Evolutionary conservation across 2,888 invertebrate species (phyloP).

Genomic region (Lampropteryx suffumata): DNA sequence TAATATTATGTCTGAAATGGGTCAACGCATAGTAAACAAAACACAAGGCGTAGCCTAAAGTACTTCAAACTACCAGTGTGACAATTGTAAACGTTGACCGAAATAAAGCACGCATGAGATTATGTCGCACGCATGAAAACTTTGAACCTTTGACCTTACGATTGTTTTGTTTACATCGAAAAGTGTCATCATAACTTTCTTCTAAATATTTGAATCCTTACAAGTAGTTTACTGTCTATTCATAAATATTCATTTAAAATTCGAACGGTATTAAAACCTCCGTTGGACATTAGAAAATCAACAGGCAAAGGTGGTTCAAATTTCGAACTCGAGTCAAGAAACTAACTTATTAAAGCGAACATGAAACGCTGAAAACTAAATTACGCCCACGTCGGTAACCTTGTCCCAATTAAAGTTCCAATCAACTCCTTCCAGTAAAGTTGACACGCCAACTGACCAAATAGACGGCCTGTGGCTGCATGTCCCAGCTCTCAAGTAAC

Average conservation of each 20-base stretch:
- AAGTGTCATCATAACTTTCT: slow-evolving; percentile 14
- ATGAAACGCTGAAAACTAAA: slow-evolving; percentile 47
- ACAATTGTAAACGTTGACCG: not conserved
- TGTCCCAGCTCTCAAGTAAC: slow-evolving; percentile 62
- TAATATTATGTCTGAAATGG: not conserved
- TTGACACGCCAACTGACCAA: slow-evolving; percentile 74
- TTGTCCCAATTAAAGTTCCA: slow-evolving; percentile 78
- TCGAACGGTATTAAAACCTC: too few species aligned
- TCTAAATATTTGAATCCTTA: slow-evolving; percentile 8
- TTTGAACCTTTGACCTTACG: slow-evolving; percentile 9
- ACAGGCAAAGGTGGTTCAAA: slow-evolving; percentile 17
- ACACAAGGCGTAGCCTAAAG: not conserved
- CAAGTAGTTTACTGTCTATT: slow-evolving; percentile 5
- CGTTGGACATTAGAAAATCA: slow-evolving; percentile 4
- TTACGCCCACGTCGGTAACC: slow-evolving; percentile 61
- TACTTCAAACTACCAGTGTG: not conserved
- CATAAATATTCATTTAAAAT: not conserved
- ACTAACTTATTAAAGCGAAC: slow-evolving; percentile 38
- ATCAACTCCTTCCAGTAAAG: slow-evolving; percentile 70
- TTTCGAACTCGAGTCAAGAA: slow-evolving; percentile 34
- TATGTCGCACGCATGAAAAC: not conserved
- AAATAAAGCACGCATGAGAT: slow-evolving; percentile 1
- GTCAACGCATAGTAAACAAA: not conserved
- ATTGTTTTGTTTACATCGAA: slow-evolving; percentile 12
- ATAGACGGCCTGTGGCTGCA: slow-evolving; percentile 54